Base-by-base conservation (phyloP, 2,113 vertebrate species). In the Myanophis thanlyinensis region DNA sequence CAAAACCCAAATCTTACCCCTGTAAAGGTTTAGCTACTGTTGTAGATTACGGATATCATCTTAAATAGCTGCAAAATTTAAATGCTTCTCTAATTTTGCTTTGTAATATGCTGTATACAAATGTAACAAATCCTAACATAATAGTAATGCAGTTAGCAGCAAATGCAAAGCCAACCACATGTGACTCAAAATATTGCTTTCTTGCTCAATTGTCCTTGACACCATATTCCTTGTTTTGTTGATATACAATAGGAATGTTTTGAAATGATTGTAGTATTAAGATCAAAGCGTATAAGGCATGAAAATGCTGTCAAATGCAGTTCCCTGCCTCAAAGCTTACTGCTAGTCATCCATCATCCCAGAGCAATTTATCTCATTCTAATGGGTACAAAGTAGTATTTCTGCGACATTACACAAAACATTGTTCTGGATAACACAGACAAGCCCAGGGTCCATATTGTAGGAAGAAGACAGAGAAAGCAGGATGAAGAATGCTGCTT, bases 41-140 rank as follows among this genome's bases (percentile, higher is more conserved):
- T 18, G 11, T 30, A 62, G 93, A 92, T 95, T 95, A 89, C 8
- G 44, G 53, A 89, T 96, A 96, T 53, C 93, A 89, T 86, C 27
- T 96, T 95, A 88, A 89, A 93, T 15, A 46, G 67, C 56, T 89
- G 52, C 59, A 51, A 95, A 80, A 67, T 88, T 95, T 92, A 90
- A 94, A 91, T 91, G 85, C 23, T 86, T 46, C 87, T 95, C 53
- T 93, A 90, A 90, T 88, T 90, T 93, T 94, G 89, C 89, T 94
- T 12, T 54, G 93, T 92, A 20, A 88, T 88, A 51, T 15, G 44
- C 27, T 46, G 20, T 27, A 51, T 15, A 48, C 35, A 54, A 88
- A 89, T 1, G 25, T 48, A 53, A 40, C 22, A 47, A 91, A 88
- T 85, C 35, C 3, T 52, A 88, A 73, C 11, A 35, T 35, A 93